phyloP scores from a whole-genome alignment of 2,888 invertebrate genomes.

The Pilophorus perplexus region DNA sequence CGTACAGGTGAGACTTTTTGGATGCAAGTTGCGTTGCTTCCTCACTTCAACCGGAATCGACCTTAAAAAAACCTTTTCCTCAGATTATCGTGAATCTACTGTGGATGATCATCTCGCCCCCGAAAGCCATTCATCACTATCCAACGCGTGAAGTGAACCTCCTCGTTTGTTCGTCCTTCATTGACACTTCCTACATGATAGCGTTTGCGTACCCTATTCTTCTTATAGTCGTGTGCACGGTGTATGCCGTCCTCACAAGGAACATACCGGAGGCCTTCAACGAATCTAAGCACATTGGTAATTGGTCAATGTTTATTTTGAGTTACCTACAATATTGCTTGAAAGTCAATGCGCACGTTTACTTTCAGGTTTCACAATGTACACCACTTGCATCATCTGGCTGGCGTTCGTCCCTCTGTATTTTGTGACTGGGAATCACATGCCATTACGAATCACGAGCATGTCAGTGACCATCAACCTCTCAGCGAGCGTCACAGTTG shows the following conservation, averaged over 20 bases:
- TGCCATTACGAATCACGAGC: slow-evolving; percentile 86
- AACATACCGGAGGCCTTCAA: slow-evolving; percentile 99
- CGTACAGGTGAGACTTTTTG: slow-evolving; percentile 66
- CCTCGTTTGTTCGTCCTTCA: slow-evolving; percentile 87
- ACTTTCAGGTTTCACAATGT: slow-evolving; percentile 89
- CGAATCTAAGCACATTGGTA: slow-evolving; percentile 94
- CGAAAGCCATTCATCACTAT: slow-evolving; percentile 84
- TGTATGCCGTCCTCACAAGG: slow-evolving; percentile 91
- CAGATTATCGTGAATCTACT: slow-evolving; percentile 83
- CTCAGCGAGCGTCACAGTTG: slow-evolving; percentile 89
- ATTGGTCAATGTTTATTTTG: no score
- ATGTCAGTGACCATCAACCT: slow-evolving; percentile 94
- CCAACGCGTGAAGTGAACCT: slow-evolving; percentile 90
- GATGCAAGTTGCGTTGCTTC: no score
- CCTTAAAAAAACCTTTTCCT: no score
- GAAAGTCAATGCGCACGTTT: not conserved
- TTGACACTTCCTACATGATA: slow-evolving; percentile 90
- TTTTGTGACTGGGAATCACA: slow-evolving; percentile 92
- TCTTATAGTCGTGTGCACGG: slow-evolving; percentile 86
- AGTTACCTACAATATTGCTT: no score
- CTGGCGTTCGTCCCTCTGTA: slow-evolving; percentile 95
- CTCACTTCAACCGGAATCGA: no score
- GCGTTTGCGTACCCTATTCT: slow-evolving; percentile 91
- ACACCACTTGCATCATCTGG: slow-evolving; percentile 97
- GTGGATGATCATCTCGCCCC: slow-evolving; percentile 90